phyloP scores from a whole-genome alignment of 2,113 vertebrate species.

The Oryzias javanicus region DNA sequence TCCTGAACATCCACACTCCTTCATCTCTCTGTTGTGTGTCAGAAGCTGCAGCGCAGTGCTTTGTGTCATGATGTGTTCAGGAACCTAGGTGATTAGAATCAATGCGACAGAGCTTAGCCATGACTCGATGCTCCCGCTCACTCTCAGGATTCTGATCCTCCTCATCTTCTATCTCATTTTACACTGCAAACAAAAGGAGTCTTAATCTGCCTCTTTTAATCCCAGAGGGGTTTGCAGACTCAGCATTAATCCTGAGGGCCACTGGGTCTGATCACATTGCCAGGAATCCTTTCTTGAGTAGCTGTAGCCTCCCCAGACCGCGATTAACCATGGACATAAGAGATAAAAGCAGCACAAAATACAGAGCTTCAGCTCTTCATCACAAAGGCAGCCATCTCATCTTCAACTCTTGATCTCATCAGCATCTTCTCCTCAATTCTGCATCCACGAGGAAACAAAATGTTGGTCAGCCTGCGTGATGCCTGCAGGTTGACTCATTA shows the following conservation, averaged over 20 bases:
- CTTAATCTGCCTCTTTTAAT: conserved; percentile 57
- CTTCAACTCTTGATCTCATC: too few relatives aligned
- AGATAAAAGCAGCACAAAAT: too few relatives aligned
- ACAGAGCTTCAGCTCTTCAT: too few relatives aligned
- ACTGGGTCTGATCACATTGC: conserved; percentile 8
- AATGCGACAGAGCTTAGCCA: conserved; percentile 13
- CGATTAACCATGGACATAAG: conserved; percentile 26
- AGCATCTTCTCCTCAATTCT: too few relatives aligned
- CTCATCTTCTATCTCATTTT: conserved; percentile 45
- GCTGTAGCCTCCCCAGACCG: conserved; percentile 24
- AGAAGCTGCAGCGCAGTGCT: conserved; percentile 8
- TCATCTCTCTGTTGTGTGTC: background rate
- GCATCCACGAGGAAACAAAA: too few relatives aligned
- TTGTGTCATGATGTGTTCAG: conserved; percentile 24
- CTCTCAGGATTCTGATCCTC: conserved; percentile 28
- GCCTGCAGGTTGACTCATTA: too few relatives aligned
- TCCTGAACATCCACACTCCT: too few relatives aligned
- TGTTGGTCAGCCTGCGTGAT: too few relatives aligned
- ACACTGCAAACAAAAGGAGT: conserved; percentile 61
- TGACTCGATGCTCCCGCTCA: conserved; percentile 7
- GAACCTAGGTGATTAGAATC: conserved; percentile 31
- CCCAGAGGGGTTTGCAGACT: conserved; percentile 42
- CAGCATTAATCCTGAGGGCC: conserved; percentile 52
- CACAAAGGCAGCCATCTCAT: too few relatives aligned
- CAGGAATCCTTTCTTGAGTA: conserved; percentile 14